Conservation (phyloP, 1,140 invertebrate species). For the Pollicipes pollicipes region DNA sequence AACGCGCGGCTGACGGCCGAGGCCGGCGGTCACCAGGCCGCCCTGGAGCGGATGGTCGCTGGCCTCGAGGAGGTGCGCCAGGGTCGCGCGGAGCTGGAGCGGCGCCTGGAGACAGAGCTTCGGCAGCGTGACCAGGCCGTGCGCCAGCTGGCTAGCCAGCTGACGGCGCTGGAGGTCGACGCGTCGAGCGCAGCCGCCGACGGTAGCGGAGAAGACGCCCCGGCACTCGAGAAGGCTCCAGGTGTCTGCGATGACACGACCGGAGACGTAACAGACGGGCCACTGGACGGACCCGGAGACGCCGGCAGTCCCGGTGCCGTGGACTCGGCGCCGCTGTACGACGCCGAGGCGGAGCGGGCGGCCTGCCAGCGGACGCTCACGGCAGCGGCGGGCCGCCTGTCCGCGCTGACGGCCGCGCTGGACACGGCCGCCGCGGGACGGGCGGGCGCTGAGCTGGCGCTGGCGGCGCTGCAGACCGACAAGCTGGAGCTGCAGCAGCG, state of each 20-base stretch:
- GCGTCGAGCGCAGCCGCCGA: not conserved
- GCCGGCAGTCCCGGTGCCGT: no score
- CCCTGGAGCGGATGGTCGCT: constrained; percentile 6
- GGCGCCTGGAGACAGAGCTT: no score
- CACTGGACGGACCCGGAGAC: no score
- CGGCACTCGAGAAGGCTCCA: no score
- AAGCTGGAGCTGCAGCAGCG: constrained; percentile 24
- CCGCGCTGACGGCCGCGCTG: constrained; percentile 8
- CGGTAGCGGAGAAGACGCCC: no score
- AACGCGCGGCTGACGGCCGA: constrained; percentile 5
- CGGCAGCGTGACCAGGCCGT: no score
- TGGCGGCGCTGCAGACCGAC: constrained; percentile 1
- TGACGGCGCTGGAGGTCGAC: no score
- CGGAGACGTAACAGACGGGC: no score
- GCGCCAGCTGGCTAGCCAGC: no score
- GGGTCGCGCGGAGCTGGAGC: no score
- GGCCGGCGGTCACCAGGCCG: not conserved
- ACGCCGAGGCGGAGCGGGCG: not conserved
- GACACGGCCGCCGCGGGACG: constrained; percentile 6
- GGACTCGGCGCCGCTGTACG: not conserved
- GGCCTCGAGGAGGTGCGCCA: not conserved
- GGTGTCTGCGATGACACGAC: no score
- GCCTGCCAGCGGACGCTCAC: not conserved
- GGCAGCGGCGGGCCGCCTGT: not conserved
- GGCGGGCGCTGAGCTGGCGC: not conserved